Base-by-base conservation (phyloP, 2,113 vertebrate genomes). In the Tupaia chinensis region DNA sequence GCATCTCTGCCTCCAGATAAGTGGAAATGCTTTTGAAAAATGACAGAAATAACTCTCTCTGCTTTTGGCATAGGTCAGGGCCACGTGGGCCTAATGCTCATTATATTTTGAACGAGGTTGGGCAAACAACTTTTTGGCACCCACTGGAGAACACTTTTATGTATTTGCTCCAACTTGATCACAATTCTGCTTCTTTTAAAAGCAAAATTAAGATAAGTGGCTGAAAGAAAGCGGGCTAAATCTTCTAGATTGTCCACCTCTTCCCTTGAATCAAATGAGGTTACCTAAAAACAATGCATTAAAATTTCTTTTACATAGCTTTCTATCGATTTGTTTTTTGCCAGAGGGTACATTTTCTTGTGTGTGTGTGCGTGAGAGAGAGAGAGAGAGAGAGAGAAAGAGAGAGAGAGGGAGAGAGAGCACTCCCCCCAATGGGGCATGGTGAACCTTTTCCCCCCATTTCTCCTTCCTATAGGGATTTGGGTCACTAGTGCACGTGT, bases 21-120 rank as follows among this genome's bases (percentile, higher is more conserved):
- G n/a, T 86, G 60, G 34, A 88, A 93, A 53, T 65, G 8, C 53
- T 78, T 89, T 65, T 66, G 69, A 74, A 60, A 83, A 82, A 89
- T 69, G 85, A 86, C 34, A 87, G 82, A 81, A 91, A 23, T 77
- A 86, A 88, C 15, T 25, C 1, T 92, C 56, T 94, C 19, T 34
- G 17, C 58, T 77, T 63, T 85, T 27, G 73, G 32, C 68, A 63
- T 63, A 76, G 69, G 68, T 44, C 29, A 56, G 53, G 68, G 27
- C 80, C 65, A 79, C 0, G 0, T 9, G 20, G 23, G 32, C 44
- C 66, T 79, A 27, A 44, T 69, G 68, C 25, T 76, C 29, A 4
- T 70, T 63, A 74, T n/a, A 73, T 94, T 87, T 88, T 84, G 58
- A 91, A 81, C 56, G 76, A 88, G 32, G n/a, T 93, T 93, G 27